A percentile compares a stretch with the other conserved stretches of the same genome.
Conservation (phyloP, 2,888 invertebrate genomes). For the Carpatolechia fugitivella region DNA sequence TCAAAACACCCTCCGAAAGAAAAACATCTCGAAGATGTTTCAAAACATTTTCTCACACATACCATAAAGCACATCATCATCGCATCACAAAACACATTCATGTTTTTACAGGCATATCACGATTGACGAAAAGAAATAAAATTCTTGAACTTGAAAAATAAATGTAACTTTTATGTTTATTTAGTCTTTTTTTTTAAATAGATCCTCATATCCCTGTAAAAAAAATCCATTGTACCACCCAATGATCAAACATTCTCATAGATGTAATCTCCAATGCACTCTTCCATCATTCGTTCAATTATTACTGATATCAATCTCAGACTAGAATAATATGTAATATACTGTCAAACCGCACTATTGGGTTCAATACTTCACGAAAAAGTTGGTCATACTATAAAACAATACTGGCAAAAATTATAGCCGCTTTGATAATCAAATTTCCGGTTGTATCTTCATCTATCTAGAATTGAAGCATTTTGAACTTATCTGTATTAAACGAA, state of each 20-base stretch:
- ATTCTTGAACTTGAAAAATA: background rate
- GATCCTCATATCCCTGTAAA: conserved; percentile 5
- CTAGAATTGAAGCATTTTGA: conserved; percentile 55
- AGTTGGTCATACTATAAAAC: conserved; percentile 44
- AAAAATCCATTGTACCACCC: background rate
- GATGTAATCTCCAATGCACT: conserved; percentile 15
- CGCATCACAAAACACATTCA: background rate
- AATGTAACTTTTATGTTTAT: background rate
- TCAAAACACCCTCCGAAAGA: too few relatives aligned
- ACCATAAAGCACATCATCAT: too few relatives aligned
- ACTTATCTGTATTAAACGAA: conserved; percentile 51
- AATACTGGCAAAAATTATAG: conserved; percentile 60
- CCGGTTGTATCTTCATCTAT: conserved; percentile 48
- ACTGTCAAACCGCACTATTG: conserved; percentile 28
- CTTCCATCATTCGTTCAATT: conserved; percentile 48
- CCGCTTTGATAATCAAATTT: conserved; percentile 19
- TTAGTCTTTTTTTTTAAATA: conserved; percentile 6
- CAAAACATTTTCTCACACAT: background rate
- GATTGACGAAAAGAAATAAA: background rate
- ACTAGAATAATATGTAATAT: conserved; percentile 54
- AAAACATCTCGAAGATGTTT: background rate
- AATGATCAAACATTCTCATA: background rate
- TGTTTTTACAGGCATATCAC: background rate
- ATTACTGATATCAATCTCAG: conserved; percentile 46
- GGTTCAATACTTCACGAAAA: conserved; percentile 32